Percentiles rank a stretch among this genome's conserved stretches.
phyloP scores from a whole-genome alignment of 2,113 vertebrate species.

The Corydoras sp. region DNA sequence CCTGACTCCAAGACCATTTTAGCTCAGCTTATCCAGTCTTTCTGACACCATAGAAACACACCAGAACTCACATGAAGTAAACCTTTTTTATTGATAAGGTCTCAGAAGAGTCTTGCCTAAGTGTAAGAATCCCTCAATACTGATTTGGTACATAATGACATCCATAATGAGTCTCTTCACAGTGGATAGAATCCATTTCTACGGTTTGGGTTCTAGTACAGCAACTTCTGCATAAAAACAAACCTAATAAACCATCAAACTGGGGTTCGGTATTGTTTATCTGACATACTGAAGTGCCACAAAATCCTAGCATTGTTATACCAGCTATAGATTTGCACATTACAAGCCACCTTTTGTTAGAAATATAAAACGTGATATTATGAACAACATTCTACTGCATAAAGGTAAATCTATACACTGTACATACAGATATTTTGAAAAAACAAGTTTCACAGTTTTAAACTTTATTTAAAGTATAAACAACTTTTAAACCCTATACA shows the following conservation, averaged over 20 bases:
- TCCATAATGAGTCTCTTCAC: constrained; percentile 76
- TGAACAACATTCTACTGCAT: constrained; percentile 80
- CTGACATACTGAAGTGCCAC: constrained; percentile 72
- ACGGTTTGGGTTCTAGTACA: constrained; percentile 69
- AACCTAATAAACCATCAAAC: constrained; percentile 63
- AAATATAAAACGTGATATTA: constrained; percentile 82
- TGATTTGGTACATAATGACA: constrained; percentile 78
- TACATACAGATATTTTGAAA: constrained; percentile 76
- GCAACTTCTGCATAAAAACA: constrained; percentile 59
- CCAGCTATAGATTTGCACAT: constrained; percentile 76
- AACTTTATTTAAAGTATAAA: constrained; percentile 99
- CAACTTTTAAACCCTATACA: constrained; percentile 98
- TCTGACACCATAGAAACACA: no score
- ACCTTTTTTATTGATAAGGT: constrained; percentile 76
- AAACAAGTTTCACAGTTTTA: constrained; percentile 98
- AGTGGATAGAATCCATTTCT: constrained; percentile 72
- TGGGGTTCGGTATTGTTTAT: constrained; percentile 66
- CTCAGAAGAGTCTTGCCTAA: constrained; percentile 71
- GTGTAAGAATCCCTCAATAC: constrained; percentile 73
- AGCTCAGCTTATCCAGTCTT: no score
- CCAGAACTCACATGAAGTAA: constrained; percentile 60
- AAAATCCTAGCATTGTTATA: constrained; percentile 74
- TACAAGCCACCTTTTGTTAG: constrained; percentile 79
- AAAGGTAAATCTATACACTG: constrained; percentile 79
- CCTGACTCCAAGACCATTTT: no score